A percentile compares a stretch with the other conserved stretches of the same genome.
These are phyloP conservation scores for Aphidius gifuensis DNA, from an alignment of 1,140 invertebrate genomes.

Conservation along the genomic window DNA sequence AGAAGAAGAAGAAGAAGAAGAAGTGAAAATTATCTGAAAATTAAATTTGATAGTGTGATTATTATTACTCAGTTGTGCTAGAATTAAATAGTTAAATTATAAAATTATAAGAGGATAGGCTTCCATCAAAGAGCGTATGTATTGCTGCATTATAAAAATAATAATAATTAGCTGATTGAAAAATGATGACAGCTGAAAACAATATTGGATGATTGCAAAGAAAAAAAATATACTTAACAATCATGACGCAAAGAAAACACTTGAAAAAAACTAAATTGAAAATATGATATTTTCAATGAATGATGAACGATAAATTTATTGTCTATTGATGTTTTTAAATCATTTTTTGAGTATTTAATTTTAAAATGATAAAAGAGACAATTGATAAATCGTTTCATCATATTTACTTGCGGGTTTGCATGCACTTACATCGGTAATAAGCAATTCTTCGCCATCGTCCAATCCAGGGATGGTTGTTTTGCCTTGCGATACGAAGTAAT, in stretches of 20 bases:
- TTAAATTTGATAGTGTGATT: not conserved
- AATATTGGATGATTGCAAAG: slow-evolving; percentile 5
- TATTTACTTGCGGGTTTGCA: slow-evolving; percentile 7
- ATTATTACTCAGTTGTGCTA: slow-evolving; percentile 26
- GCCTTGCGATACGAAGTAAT: slow-evolving; percentile 94
- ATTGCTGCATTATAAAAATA: slow-evolving; percentile 21
- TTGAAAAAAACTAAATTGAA: not conserved
- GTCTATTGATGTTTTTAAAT: not conserved
- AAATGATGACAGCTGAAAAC: not conserved
- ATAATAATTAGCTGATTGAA: slow-evolving; percentile 6
- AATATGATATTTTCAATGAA: not conserved
- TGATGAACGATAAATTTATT: not conserved
- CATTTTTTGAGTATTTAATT: not conserved
- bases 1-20: slow-evolving; percentile 12
- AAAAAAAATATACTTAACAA: too few relatives aligned
- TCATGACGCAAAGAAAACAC: not conserved
- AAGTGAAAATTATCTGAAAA: not conserved
- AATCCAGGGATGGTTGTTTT: slow-evolving; percentile 92
- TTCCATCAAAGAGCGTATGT: slow-evolving; percentile 24
- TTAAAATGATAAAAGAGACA: not conserved
- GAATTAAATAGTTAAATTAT: slow-evolving; percentile 26
- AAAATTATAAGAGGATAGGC: slow-evolving; percentile 34
- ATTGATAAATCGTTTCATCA: too few relatives aligned
- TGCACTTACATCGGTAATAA: slow-evolving; percentile 88
- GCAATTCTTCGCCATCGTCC: slow-evolving; percentile 94